Conservation (phyloP, 2,113 vertebrate species). For the Cyprinodon tularosa region DNA sequence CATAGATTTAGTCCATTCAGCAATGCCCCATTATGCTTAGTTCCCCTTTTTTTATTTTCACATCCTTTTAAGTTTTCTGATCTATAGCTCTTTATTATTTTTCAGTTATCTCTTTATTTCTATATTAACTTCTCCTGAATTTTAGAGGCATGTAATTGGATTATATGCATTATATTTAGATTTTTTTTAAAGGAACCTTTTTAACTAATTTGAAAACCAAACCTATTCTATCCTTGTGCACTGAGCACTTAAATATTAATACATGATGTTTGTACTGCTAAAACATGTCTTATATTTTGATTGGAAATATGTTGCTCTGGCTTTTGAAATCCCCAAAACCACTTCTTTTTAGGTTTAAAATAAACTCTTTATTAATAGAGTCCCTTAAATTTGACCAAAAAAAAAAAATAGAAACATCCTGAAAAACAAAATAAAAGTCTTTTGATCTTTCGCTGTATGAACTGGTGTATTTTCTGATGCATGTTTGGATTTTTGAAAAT, state of each 20-base stretch:
- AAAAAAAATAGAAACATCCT: neutral
- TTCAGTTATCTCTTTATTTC: neutral
- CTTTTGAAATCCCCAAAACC: neutral
- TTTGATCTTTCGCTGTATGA: neutral
- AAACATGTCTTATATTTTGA: neutral
- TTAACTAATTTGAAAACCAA: neutral
- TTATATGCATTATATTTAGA: neutral
- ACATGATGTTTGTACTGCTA: neutral
- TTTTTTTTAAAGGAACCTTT: neutral
- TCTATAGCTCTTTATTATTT: neutral
- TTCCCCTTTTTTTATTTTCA: neutral
- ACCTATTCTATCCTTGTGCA: neutral
- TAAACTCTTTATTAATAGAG: no score
- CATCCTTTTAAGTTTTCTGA: neutral
- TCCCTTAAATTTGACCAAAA: neutral
- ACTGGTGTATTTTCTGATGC: neutral
- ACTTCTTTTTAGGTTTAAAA: no score
- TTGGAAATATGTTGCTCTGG: neutral
- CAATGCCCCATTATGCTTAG: constrained; percentile 3
- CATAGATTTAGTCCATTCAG: constrained; percentile 35
- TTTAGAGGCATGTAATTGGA: neutral
- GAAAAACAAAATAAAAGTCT: neutral
- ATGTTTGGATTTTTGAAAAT: neutral
- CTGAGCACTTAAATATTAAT: neutral
- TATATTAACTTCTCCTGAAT: neutral